Evolutionary conservation across 2,797 vertebrate genomes (phyloP).

Genomic region (Sphaeramia orbicularis): DNA sequence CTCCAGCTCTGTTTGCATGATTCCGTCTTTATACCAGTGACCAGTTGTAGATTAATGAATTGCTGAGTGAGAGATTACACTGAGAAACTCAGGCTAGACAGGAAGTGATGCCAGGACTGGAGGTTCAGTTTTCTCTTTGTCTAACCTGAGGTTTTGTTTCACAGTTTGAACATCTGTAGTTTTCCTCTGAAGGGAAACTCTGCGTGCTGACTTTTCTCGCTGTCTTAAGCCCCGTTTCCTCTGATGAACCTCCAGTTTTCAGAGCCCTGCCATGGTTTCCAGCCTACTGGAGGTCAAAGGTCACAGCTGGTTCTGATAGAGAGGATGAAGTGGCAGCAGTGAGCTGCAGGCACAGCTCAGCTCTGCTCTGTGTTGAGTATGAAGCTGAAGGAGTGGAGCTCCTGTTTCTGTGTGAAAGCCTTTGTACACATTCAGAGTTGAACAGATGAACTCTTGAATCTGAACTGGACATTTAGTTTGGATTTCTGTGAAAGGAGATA

Average conservation of each 20-base stretch:
- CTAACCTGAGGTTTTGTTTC: neutral
- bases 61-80: neutral
- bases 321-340: neutral
- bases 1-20: no score
- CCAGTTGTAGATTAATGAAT: neutral
- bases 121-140: no score
- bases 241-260: neutral
- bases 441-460: neutral
- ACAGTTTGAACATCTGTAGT: neutral
- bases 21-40: no score
- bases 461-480: neutral
- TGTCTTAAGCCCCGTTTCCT: neutral
- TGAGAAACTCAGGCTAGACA: neutral
- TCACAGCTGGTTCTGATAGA: slow-evolving; percentile 7
- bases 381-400: no score
- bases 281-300: neutral
- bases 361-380: neutral
- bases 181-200: neutral
- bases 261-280: neutral
- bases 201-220: neutral
- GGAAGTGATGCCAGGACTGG: slow-evolving; percentile 9
- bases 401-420: neutral
- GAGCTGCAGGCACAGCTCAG: neutral
- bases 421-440: neutral
- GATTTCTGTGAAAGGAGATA: neutral